phyloP scores from a whole-genome alignment of 2,113 vertebrate species.

The Caracal caracal region DNA sequence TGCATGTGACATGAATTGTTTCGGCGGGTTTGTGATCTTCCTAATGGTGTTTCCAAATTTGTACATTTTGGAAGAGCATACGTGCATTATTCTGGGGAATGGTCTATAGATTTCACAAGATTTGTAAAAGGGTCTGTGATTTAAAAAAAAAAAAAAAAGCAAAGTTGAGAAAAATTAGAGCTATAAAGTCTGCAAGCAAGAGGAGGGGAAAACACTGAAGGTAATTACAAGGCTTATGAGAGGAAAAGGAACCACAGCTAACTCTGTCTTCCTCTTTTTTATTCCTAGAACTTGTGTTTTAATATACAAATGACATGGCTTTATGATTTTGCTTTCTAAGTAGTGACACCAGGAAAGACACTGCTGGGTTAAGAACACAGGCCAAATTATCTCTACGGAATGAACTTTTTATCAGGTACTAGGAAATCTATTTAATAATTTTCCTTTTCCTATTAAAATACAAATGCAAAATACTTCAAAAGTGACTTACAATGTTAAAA shows the following conservation, averaged over 20 bases:
- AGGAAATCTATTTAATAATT: neutral
- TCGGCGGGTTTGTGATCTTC: neutral
- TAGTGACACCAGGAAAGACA: neutral
- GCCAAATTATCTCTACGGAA: neutral
- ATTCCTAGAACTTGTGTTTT: slow-evolving; percentile 55
- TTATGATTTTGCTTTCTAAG: slow-evolving; percentile 53
- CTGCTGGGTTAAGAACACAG: neutral
- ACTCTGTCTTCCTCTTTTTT: slow-evolving; percentile 67
- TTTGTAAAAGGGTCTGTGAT: neutral
- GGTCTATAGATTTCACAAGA: neutral
- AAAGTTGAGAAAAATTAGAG: neutral
- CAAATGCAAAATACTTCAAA: neutral
- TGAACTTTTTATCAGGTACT: neutral
- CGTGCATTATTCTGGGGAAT: neutral
- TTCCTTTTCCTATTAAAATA: neutral
- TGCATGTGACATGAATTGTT: neutral
- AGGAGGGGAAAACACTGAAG: neutral
- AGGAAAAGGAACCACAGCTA: slow-evolving; percentile 2
- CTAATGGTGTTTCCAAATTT: neutral
- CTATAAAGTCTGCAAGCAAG: neutral
- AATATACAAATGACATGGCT: neutral
- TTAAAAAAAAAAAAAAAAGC: neutral
- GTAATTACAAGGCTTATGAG: neutral
- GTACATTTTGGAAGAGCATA: neutral
- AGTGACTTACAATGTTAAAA: neutral